Conservation (phyloP, 30 jellyfish, hydroid and myxozoan species). For the Cassiopea andromeda region DNA sequence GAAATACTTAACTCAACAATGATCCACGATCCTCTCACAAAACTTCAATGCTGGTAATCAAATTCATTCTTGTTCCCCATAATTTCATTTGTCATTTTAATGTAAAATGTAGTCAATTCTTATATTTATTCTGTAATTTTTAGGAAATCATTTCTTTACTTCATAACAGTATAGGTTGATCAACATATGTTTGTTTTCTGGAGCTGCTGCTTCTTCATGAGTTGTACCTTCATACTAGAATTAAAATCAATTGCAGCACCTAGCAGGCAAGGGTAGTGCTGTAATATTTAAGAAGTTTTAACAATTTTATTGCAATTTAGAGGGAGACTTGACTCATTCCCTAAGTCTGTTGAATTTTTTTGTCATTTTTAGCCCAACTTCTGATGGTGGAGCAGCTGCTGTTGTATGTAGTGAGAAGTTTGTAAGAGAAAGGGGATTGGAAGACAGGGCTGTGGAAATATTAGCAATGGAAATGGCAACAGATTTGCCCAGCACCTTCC, state of each 20-base stretch:
- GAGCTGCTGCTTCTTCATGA: too few relatives aligned
- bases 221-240: too few relatives aligned
- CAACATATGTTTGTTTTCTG: too few relatives aligned
- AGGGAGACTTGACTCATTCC: neutral
- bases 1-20: constrained; percentile 71
- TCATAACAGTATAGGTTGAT: too few relatives aligned
- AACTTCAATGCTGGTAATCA: constrained; percentile 92
- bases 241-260: too few relatives aligned
- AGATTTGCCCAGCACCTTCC: constrained; percentile 88
- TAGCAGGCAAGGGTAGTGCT: too few relatives aligned
- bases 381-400: constrained; percentile 99
- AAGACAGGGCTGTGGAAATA: constrained; percentile 88
- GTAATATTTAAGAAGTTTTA: too few relatives aligned
- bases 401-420: constrained; percentile 83
- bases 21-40: constrained; percentile 86
- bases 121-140: too few relatives aligned
- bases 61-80: neutral
- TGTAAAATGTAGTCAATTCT: too few relatives aligned
- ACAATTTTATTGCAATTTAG: too few relatives aligned
- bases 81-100: too few relatives aligned
- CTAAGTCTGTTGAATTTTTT: neutral
- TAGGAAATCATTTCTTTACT: too few relatives aligned
- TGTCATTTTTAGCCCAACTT: constrained; percentile 78
- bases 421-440: constrained; percentile 78
- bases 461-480: constrained; percentile 99